Percentiles rank a stretch among this genome's conserved stretches.
Conservation (phyloP, 2,888 invertebrate genomes). For the Drosophila mettleri region DNA sequence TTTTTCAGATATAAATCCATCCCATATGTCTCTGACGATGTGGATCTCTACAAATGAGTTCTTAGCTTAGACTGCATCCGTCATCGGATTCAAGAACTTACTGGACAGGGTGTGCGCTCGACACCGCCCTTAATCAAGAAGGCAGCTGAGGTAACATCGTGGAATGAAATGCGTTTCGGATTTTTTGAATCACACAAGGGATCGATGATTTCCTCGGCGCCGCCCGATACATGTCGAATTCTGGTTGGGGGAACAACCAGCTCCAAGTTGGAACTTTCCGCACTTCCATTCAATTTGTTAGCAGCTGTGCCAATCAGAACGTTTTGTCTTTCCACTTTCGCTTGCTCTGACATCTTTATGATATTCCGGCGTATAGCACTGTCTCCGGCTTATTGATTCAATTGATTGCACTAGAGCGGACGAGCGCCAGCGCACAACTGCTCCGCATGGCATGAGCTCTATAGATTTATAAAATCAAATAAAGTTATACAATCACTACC, state of each 20-base stretch:
- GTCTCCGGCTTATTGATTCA: slow-evolving; percentile 1
- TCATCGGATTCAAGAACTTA: slow-evolving; percentile 49
- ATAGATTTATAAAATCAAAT: slow-evolving; percentile 50
- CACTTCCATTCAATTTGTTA: slow-evolving; percentile 14
- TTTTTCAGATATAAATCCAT: slow-evolving; percentile 97
- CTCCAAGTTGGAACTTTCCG: slow-evolving; percentile 14
- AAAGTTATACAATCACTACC: slow-evolving; percentile 9
- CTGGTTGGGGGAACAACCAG: not conserved
- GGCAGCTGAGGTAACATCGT: slow-evolving; percentile 95
- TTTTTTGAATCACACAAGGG: slow-evolving; percentile 88
- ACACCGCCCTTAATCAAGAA: slow-evolving; percentile 94
- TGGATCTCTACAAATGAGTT: slow-evolving; percentile 89
- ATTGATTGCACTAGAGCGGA: slow-evolving; percentile 22
- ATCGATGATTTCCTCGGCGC: slow-evolving; percentile 82
- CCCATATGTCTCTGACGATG: slow-evolving; percentile 90
- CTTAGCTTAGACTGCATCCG: not conserved
- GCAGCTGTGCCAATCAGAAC: slow-evolving; percentile 21
- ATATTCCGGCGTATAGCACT: not conserved
- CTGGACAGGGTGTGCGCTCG: slow-evolving; percentile 93
- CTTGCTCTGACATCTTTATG: slow-evolving; percentile 47
- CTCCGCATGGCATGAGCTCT: slow-evolving; percentile 15
- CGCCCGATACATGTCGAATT: slow-evolving; percentile 35
- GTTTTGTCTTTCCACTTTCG: slow-evolving; percentile 46
- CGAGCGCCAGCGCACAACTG: slow-evolving; percentile 49
- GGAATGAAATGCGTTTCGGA: slow-evolving; percentile 91